Percentiles rank a stretch among this genome's conserved stretches.
Conservation (phyloP, 1,140 invertebrate genomes). For the Bombus terrestris region DNA sequence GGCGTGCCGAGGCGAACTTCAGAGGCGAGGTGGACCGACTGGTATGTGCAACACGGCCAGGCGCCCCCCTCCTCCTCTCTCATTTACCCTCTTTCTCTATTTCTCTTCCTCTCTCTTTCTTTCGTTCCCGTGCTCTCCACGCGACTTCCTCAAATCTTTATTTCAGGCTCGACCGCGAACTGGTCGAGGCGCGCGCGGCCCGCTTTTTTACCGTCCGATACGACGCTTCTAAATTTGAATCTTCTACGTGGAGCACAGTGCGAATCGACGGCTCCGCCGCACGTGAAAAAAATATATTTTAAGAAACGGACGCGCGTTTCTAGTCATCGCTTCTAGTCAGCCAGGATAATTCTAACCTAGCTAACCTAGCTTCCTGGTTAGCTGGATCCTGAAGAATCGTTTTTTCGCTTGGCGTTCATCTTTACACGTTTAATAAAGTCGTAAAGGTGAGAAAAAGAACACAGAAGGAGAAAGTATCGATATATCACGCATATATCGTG, state of each 20-base stretch:
- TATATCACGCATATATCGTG: conserved; percentile 1
- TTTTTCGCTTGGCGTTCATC: neutral
- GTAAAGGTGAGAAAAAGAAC: conserved; percentile 6
- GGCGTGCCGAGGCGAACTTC: conserved; percentile 56
- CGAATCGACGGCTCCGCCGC: conserved; percentile 54
- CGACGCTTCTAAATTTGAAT: conserved; percentile 75
- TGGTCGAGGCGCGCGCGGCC: conserved; percentile 71
- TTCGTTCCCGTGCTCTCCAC: conserved; percentile 57
- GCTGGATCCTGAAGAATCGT: conserved; percentile 12
- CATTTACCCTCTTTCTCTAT: conserved; percentile 17
- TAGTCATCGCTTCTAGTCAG: conserved; percentile 76
- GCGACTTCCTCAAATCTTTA: conserved; percentile 75
- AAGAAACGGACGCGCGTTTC: conserved; percentile 71
- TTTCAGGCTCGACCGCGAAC: conserved; percentile 75
- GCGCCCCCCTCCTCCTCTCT: conserved; percentile 23
- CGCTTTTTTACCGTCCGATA: conserved; percentile 72
- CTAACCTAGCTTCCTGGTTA: conserved; percentile 22
- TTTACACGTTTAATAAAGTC: neutral
- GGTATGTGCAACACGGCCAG: conserved; percentile 66
- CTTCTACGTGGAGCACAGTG: conserved; percentile 54
- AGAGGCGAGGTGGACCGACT: conserved; percentile 71
- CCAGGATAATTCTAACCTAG: conserved; percentile 64
- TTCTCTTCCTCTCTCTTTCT: conserved; percentile 44
- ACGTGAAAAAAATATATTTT: conserved; percentile 69
- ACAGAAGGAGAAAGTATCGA: neutral